Base-by-base conservation (phyloP, 1,140 invertebrate genomes). In the Tetragonula clypearis region DNA sequence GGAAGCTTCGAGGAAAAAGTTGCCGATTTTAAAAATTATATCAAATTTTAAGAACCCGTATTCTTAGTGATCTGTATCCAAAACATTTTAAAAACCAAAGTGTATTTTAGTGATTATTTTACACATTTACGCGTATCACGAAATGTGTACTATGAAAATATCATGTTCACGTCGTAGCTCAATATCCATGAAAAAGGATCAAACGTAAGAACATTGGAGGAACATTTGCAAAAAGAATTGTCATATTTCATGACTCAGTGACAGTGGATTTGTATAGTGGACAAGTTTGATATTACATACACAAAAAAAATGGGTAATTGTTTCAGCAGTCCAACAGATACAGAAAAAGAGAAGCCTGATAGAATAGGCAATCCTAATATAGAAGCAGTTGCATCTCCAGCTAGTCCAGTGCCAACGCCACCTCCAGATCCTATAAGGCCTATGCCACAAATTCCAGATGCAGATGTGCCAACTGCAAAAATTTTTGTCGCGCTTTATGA, bases 401-500 rank as follows among this genome's bases (percentile, higher is more conserved):
- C 95, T 85, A 96, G 95, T 81, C 96, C 96, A 88, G 96, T 96
- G 89, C 96, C 96, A 41, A 96, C 96, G 65, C 96, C 96, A 69
- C 96, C 96, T 62, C 96, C 96, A 19, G 96, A 96, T 92, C 96
- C 96, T 77, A 96, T 96, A 87, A 95, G 96, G 88, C 93, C 96
- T 93, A 96, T 96, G 87, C 96, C 96, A 78, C 96, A 96, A 86
- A 95, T 95, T 82, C 94, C 96, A 60, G 96, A 97, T 88, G 93
- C 96, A 0, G 96, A 96, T 83, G 96, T 95, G 82, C 95, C 96
- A 90, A 97, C 96, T 91, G 97, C 97, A 84, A 97, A 98, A 95
- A 98, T 99, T 92, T 99, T 99, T 95, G 98, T 99, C 58, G 99
- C 99, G 60, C 95, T 99, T 26, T 99, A 99, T 95, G 99, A 99